phyloP scores from a whole-genome alignment of 2,797 vertebrate genomes.

The Falco cherrug region DNA sequence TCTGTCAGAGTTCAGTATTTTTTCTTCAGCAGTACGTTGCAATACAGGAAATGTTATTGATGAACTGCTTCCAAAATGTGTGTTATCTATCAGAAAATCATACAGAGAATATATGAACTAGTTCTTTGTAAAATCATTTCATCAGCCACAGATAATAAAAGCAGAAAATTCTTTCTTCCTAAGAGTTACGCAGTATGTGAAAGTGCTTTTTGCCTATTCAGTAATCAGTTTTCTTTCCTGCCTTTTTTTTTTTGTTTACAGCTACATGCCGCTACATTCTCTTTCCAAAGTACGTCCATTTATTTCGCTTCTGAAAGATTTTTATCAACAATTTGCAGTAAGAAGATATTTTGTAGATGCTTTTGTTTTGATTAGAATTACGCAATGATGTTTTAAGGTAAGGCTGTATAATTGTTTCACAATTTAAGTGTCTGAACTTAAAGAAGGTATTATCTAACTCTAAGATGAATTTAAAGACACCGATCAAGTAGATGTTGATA shows the following conservation, averaged over 20 bases:
- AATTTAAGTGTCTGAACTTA: background rate
- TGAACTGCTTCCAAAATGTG: slow-evolving; percentile 70
- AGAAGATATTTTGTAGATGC: background rate
- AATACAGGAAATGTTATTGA: slow-evolving; percentile 78
- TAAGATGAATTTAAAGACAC: background rate
- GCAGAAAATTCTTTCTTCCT: background rate
- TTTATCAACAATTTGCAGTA: background rate
- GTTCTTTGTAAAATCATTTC: background rate
- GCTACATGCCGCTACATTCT: background rate
- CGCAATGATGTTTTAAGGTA: background rate
- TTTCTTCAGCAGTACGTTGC: slow-evolving; percentile 78
- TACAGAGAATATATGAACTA: background rate
- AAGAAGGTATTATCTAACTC: background rate
- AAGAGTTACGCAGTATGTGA: background rate
- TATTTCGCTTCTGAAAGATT: background rate
- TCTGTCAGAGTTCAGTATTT: slow-evolving; percentile 81
- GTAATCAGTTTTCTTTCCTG: background rate
- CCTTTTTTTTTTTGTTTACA: background rate
- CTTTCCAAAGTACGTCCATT: background rate
- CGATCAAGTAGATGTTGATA: background rate
- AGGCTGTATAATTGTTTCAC: background rate
- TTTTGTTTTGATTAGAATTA: background rate
- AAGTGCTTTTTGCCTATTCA: background rate
- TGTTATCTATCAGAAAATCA: slow-evolving; percentile 69
- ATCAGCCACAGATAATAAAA: background rate